Conservation (phyloP, 2,113 vertebrate genomes). For the Gorilla gorilla region DNA sequence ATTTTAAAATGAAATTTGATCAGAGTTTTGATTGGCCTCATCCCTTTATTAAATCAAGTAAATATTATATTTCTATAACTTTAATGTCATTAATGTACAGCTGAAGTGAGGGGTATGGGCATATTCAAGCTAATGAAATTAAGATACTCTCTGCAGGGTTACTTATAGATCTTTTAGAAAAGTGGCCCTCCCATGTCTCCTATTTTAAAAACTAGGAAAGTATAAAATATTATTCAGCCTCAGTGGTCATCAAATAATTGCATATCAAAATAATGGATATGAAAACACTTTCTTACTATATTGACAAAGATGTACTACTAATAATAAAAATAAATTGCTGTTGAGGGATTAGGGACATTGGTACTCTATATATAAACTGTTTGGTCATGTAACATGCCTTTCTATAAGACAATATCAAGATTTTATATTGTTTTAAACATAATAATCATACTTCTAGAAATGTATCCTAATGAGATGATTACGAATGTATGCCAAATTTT, state of each 20-base stretch:
- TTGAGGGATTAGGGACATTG: not conserved
- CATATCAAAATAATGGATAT: not conserved
- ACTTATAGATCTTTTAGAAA: not conserved
- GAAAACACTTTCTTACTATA: not conserved
- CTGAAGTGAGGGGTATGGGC: not conserved
- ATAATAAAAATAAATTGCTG: not conserved
- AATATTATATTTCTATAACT: not conserved
- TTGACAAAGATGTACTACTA: not conserved
- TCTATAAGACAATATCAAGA: not conserved
- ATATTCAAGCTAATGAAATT: not conserved
- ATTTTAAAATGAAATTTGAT: constrained; percentile 29
- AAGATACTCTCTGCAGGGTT: not conserved
- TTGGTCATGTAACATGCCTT: not conserved
- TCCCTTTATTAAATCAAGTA: not conserved
- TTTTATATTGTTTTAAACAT: not conserved
- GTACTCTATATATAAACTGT: not conserved
- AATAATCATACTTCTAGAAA: not conserved
- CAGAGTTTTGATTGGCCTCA: not conserved
- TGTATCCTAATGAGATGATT: not conserved
- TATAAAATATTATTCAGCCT: not conserved
- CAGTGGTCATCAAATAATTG: not conserved
- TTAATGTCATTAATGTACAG: not conserved
- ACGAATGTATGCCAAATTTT: not conserved
- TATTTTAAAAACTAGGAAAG: not conserved
- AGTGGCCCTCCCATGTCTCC: not conserved